Base-by-base conservation (phyloP, 2,113 vertebrate genomes). In the Dissostichus mawsoni region DNA sequence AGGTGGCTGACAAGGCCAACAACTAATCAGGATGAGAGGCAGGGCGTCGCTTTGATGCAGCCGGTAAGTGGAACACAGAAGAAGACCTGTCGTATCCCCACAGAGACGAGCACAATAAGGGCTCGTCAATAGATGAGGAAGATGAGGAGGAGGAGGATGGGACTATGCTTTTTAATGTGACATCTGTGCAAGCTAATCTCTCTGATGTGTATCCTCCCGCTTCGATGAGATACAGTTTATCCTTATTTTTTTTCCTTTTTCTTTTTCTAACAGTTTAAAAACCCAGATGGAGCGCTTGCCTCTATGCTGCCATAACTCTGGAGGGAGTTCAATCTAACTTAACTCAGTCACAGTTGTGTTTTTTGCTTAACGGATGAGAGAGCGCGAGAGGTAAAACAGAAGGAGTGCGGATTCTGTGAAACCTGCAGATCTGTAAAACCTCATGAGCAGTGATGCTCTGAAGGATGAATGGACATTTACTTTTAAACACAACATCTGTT, bases 111-210 rank as follows among this genome's bases (percentile, higher is more conserved):
- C 77, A 76, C 68, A 79, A 69, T 69, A 51, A 3, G 1, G 51
- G 29, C 76, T 58, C 3, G 41, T 78, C 68, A 50, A 18, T 17
- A 29, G 18, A 18, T 0, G 76, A 75, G 56, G 82, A 80, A 9
- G 68, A 79, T 0, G 75, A 86, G 0, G 67, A 86, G 87, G 58
- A 85, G 79, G 86, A 87, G 86, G 81, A 81, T 89, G 81, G 68
- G 92, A 87, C 90, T 91, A 84, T 64, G 74, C 23, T 89, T 80
- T 86, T 78, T 79, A 85, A 78, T 83, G 76, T 84, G 80, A 89
- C 85, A 78, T 90, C 84, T 91, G 87, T 92, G 82, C 59, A 50
- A 79, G 45, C 73, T 86, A 57, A 78, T 84, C 77, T 69, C 75
- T 76, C 65, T 76, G 77, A 81, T 77, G 81, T 77, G 69, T 77